Evolutionary conservation across 2,888 invertebrate species (phyloP).

Genomic region (Psococerastis gibbosa): DNA sequence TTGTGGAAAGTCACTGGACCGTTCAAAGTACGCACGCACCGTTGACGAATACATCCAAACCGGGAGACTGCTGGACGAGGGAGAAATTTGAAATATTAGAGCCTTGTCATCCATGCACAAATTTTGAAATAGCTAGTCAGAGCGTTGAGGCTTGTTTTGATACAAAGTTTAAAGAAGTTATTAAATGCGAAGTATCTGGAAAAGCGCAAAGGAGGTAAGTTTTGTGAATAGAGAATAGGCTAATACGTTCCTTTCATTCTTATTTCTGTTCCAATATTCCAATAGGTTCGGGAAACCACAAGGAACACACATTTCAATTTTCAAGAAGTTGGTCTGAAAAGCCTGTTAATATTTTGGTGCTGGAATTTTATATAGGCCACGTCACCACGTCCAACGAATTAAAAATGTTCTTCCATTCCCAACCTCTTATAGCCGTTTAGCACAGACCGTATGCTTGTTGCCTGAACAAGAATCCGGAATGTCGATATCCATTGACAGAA

Average conservation of each 20-base stretch:
- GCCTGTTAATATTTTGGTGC: too few species aligned
- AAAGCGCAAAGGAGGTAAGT: constrained; percentile 55
- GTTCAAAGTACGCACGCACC: constrained; percentile 38
- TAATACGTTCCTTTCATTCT: too few species aligned
- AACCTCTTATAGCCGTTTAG: background rate
- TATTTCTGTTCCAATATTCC: too few species aligned
- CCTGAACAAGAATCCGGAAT: too few species aligned
- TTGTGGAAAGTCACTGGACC: constrained; percentile 60
- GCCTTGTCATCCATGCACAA: constrained; percentile 74
- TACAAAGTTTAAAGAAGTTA: constrained; percentile 64
- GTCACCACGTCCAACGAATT: too few species aligned
- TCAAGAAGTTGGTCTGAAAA: too few species aligned
- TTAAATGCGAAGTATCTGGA: constrained; percentile 55
- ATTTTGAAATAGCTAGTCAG: constrained; percentile 64
- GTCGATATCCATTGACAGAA: too few species aligned
- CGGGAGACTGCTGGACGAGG: constrained; percentile 42
- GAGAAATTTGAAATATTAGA: constrained; percentile 51
- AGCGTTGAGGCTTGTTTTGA: constrained; percentile 65
- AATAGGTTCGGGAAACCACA: too few species aligned
- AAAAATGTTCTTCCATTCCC: too few species aligned
- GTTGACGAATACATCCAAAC: constrained; percentile 46
- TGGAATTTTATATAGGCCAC: too few species aligned
- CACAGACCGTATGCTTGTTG: background rate
- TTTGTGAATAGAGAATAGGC: constrained; percentile 10
- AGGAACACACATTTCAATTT: too few species aligned